Conservation (phyloP, 30 jellyfish, hydroid and myxozoan species). For the Cassiopea andromeda region DNA sequence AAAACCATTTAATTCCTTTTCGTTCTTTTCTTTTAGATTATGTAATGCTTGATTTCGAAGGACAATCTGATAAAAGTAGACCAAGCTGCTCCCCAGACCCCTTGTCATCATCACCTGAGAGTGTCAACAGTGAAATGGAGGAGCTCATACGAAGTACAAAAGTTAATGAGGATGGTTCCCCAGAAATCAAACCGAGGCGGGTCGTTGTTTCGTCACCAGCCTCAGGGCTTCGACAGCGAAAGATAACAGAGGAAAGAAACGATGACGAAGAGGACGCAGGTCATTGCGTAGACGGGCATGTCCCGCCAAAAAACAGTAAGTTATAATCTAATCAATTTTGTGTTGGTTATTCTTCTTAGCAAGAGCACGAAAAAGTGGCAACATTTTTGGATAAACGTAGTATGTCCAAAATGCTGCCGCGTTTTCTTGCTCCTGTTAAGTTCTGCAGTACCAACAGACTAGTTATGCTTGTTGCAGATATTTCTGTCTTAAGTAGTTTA, state of each 20-base stretch:
- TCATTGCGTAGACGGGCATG: not conserved
- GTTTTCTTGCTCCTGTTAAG: too few species aligned
- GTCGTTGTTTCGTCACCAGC: slow-evolving; percentile 34
- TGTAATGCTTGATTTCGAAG: slow-evolving; percentile 61
- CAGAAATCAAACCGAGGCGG: slow-evolving; percentile 47
- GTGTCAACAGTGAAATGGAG: slow-evolving; percentile 40
- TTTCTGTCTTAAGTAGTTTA: too few species aligned
- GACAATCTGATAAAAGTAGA: slow-evolving; percentile 35
- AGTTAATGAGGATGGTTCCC: slow-evolving; percentile 48
- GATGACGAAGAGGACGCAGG: not conserved
- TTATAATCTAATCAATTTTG: not conserved
- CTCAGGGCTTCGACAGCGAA: slow-evolving; percentile 18
- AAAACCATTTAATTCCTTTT: not conserved
- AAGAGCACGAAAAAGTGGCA: too few species aligned
- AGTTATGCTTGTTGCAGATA: too few species aligned
- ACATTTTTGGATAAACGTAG: too few species aligned
- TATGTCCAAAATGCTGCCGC: too few species aligned
- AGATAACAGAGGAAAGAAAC: not conserved
- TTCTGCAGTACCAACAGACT: too few species aligned
- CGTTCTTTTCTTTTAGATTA: slow-evolving; percentile 24
- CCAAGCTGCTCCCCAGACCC: not conserved
- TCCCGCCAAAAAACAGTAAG: not conserved
- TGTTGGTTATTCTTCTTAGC: too few species aligned
- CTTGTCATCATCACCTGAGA: slow-evolving; percentile 48
- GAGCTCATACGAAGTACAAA: slow-evolving; percentile 28